phyloP scores from a whole-genome alignment of 2,797 vertebrate species.

The Euphonia xanthogaster region DNA sequence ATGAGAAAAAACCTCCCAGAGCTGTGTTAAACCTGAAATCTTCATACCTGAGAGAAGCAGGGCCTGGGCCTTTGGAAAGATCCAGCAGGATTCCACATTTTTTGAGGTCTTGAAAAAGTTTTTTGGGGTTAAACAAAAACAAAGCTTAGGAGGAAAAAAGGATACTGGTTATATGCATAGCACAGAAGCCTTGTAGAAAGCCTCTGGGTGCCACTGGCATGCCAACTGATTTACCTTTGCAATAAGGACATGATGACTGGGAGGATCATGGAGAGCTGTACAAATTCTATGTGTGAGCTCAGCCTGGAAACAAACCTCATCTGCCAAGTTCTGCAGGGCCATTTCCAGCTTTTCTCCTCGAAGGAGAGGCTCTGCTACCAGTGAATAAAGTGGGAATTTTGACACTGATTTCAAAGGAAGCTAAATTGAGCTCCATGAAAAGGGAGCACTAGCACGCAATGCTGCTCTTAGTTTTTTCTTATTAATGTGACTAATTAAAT shows the following conservation, averaged over 20 bases:
- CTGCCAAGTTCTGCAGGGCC: background rate
- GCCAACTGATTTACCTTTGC: background rate
- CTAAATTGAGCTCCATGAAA: background rate
- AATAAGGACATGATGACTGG: background rate
- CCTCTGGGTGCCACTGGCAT: background rate
- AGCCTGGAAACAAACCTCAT: background rate
- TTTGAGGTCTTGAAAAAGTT: background rate
- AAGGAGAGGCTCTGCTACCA: background rate
- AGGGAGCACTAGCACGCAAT: background rate
- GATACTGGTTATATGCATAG: background rate
- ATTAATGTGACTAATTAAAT: constrained; percentile 69
- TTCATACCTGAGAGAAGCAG: background rate
- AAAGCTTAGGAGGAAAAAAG: background rate
- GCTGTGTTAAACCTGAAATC: background rate
- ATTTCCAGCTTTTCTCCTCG: background rate
- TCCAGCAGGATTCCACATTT: background rate
- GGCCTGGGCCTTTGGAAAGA: background rate
- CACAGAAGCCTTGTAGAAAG: background rate
- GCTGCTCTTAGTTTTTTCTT: constrained; percentile 10
- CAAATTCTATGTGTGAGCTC: background rate
- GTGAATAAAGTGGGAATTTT: constrained; percentile 7
- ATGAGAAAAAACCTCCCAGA: background rate
- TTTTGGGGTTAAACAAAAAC: background rate
- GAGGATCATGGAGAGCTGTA: background rate
- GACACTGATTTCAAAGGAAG: constrained; percentile 11